Percentiles rank a stretch among this genome's conserved stretches.
Evolutionary conservation across 2,888 invertebrate species (phyloP).

Genomic region (Seladonia tumulorum): DNA sequence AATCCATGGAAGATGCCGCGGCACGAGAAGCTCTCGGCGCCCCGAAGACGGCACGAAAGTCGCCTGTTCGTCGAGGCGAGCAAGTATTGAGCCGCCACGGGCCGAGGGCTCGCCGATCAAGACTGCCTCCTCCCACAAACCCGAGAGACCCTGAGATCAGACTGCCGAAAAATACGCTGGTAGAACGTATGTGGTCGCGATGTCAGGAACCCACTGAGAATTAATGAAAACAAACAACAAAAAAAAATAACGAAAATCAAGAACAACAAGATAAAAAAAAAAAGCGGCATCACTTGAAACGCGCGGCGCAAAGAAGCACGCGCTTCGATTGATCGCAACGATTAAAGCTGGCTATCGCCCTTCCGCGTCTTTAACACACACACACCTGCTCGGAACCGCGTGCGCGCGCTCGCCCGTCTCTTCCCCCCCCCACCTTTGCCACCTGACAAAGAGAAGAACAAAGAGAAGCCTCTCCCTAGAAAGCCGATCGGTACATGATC

Average conservation of each 20-base stretch:
- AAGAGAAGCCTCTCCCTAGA: neutral
- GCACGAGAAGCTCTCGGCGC: constrained; percentile 68
- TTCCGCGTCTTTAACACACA: constrained; percentile 24
- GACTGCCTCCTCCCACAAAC: constrained; percentile 80
- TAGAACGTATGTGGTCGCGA: constrained; percentile 72
- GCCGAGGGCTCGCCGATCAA: constrained; percentile 80
- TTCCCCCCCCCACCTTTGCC: neutral
- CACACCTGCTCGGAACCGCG: constrained; percentile 3
- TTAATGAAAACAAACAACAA: neutral
- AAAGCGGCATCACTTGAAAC: constrained; percentile 61
- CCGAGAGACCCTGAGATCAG: constrained; percentile 74
- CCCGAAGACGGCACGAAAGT: constrained; percentile 79
- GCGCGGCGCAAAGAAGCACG: constrained; percentile 64
- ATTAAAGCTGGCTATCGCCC: constrained; percentile 57
- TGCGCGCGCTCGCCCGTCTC: neutral
- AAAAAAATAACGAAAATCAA: neutral
- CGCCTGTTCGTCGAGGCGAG: constrained; percentile 77
- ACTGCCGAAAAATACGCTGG: constrained; percentile 68
- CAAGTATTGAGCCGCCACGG: constrained; percentile 79
- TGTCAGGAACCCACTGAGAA: constrained; percentile 67
- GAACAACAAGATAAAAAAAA: neutral
- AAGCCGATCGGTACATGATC: neutral
- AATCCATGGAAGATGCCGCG: constrained; percentile 80
- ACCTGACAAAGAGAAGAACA: neutral
- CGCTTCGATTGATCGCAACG: constrained; percentile 66